Percentiles rank a stretch among this genome's conserved stretches.
These are phyloP conservation scores for Empidonax traillii DNA, from an alignment of 2,113 vertebrate species.

Conservation along the genomic window DNA sequence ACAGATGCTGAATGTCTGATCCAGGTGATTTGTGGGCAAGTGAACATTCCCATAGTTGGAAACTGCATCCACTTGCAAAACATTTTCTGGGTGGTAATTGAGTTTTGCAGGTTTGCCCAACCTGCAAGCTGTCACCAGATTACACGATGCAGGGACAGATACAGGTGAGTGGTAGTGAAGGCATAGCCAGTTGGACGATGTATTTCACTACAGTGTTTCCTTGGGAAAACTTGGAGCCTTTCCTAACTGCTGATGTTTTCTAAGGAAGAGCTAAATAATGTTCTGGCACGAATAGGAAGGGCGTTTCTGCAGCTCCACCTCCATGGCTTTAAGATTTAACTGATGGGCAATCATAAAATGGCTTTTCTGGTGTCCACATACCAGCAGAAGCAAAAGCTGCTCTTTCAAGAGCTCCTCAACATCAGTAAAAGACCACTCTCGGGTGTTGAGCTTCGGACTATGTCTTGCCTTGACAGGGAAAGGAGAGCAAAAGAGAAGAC, in stretches of 20 bases:
- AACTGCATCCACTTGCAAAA: neutral
- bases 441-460: neutral
- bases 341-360: neutral
- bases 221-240: neutral
- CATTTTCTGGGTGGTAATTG: neutral
- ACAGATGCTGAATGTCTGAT: neutral
- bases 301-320: neutral
- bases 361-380: neutral
- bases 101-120: neutral
- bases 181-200: neutral
- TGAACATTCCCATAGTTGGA: neutral
- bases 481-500: neutral
- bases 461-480: neutral
- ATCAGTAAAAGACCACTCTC: neutral
- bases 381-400: neutral
- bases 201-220: neutral
- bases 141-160: no score
- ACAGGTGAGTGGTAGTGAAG: neutral
- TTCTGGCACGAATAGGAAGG: neutral
- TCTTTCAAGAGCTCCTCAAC: neutral
- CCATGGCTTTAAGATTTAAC: neutral
- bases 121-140: fast-evolving
- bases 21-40: neutral
- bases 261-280: neutral
- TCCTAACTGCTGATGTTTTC: neutral